Evolutionary conservation across 2,113 vertebrate genomes (phyloP).

Genomic region (Puffinus mauretanicus): DNA sequence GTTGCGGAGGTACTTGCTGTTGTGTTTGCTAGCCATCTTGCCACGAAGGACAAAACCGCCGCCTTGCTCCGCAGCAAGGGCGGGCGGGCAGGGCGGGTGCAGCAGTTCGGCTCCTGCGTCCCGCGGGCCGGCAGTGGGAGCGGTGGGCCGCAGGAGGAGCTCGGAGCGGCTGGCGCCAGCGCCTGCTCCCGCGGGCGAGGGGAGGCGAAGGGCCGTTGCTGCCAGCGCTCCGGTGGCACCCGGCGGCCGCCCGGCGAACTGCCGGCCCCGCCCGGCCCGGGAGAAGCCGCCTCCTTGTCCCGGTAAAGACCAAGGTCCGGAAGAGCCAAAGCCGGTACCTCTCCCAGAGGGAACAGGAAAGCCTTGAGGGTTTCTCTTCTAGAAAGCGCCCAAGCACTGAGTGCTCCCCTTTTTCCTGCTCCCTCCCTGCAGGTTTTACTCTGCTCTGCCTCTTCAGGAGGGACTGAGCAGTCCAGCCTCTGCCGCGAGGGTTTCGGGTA

Average conservation of each 20-base stretch:
- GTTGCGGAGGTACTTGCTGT: background rate
- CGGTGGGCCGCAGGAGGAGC: background rate
- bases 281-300: background rate
- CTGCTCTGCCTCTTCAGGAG: background rate
- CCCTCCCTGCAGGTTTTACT: background rate
- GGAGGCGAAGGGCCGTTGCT: background rate
- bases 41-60: rapidly evolving
- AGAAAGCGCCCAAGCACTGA: too few relatives aligned
- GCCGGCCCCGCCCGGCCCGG: too few relatives aligned
- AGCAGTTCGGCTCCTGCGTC: background rate
- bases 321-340: background rate
- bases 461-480: background rate
- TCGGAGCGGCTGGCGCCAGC: background rate
- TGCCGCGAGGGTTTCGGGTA: rapidly evolving
- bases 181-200: rapidly evolving
- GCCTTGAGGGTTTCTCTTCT: background rate
- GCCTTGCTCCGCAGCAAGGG: background rate
- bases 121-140: background rate
- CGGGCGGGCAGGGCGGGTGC: background rate
- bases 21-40: background rate
- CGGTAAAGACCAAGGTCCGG: rapidly evolving
- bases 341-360: background rate
- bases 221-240: too few relatives aligned
- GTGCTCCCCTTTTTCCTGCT: background rate
- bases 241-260: too few relatives aligned